Base-by-base conservation (phyloP, 2,113 vertebrate species). In the Sinocyclocheilus grahami region DNA sequence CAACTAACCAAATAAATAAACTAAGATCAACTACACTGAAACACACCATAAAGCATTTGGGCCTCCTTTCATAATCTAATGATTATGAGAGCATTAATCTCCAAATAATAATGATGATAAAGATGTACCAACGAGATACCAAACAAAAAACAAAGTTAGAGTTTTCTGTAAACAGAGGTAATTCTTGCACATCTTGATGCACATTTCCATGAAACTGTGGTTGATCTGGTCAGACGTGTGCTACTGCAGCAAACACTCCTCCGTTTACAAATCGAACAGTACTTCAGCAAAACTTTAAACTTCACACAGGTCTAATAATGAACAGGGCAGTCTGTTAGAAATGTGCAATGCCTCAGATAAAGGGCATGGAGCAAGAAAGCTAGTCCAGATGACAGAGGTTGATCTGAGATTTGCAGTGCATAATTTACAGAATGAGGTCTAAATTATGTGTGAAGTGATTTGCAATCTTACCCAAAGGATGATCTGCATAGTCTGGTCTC, bases 401-500 rank as follows among this genome's bases (percentile, higher is more conserved):
- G 12, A n/a, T 48, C 39, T 12, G 37, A 75, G 10, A n/a, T 4
- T 42, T 75, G 39, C 12, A 6, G 62, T 51, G 80, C 12, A 69
- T 51, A 30, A 69, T 82, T 67, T 48, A 22, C 79, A 48, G 16
- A 62, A 42, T 22, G 18, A 82, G 24, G 22, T 82, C 39, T 4
- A 27, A 55, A 5, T 33, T 33, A 39, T 58, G 48, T 18, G 71
- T 65, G 12, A 80, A 60, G 72, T 14, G 11, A 62, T 76, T 24
- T 87, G 69, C 80, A 30, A 76, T 89, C 86, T 96, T 97, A 99
- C 98, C 98, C 96, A 98, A 93, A 3, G 97, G 97, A 87, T 99
- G 98, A 92, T 99, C 97, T 53, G 98, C 97, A 93, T 99, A 99
- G 94, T 99, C 98, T 0, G 98, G 98, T 92, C 97, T 97, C 92